Conservation (phyloP, 2,797 vertebrate genomes). For the Eutrigla gurnardus region DNA sequence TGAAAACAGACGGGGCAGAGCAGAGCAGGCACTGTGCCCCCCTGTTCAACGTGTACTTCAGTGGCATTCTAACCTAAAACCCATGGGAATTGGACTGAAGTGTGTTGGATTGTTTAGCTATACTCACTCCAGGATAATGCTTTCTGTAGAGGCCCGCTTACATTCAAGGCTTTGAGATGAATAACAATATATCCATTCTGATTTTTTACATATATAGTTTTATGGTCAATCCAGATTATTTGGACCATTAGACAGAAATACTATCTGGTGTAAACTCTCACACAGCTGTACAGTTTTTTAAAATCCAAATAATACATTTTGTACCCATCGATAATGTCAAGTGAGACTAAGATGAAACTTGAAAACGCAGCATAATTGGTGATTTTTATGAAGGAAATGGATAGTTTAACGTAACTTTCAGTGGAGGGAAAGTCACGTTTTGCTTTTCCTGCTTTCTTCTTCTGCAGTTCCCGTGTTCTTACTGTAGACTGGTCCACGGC, state of each 20-base stretch:
- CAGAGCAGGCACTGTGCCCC: constrained; percentile 71
- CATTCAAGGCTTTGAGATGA: constrained; percentile 65
- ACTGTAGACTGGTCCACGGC: neutral
- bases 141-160: constrained; percentile 68
- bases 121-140: constrained; percentile 70
- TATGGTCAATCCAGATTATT: constrained; percentile 32
- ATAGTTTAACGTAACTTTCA: neutral
- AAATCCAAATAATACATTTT: neutral
- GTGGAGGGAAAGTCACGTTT: neutral
- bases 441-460: neutral
- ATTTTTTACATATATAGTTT: constrained; percentile 33
- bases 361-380: neutral
- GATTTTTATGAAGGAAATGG: neutral
- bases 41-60: constrained; percentile 76
- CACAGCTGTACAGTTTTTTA: neutral
- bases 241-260: constrained; percentile 8
- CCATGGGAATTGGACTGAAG: constrained; percentile 74
- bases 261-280: neutral
- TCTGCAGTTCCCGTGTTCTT: neutral
- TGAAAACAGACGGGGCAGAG: constrained; percentile 76
- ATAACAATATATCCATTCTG: constrained; percentile 64
- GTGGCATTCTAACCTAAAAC: constrained; percentile 77
- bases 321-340: neutral
- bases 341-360: neutral
- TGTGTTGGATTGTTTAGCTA: constrained; percentile 74